Percentiles rank a stretch among this genome's conserved stretches.
Conservation (phyloP, 1,140 invertebrate genomes). For the Aplysia californica region DNA sequence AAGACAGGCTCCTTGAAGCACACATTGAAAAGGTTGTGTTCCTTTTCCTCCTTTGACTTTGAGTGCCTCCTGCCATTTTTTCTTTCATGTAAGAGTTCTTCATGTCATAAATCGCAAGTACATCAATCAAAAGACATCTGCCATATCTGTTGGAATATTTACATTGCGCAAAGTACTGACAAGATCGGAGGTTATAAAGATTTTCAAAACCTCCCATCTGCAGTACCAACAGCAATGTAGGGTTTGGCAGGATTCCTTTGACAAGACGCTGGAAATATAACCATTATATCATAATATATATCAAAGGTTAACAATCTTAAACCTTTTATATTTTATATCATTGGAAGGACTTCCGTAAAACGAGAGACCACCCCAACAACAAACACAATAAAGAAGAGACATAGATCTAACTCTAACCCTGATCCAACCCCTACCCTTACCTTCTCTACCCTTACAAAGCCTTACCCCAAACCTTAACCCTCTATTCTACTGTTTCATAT, state of each 20-base stretch:
- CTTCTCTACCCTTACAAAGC: not conserved
- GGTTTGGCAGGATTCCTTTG: not conserved
- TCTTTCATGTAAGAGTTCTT: too few relatives aligned
- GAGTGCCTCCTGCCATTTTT: too few relatives aligned
- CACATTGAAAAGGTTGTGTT: too few relatives aligned
- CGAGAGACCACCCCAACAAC: not conserved
- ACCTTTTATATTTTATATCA: not conserved
- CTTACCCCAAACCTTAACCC: not conserved
- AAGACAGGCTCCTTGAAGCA: too few relatives aligned
- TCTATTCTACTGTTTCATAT: too few relatives aligned
- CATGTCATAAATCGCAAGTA: not conserved
- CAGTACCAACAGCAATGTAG: conserved; percentile 24
- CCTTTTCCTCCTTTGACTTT: too few relatives aligned
- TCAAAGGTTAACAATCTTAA: not conserved
- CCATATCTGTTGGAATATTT: not conserved
- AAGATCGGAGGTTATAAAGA: conserved; percentile 8
- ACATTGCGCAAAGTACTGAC: conserved; percentile 20
- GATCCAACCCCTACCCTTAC: too few relatives aligned
- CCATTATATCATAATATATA: not conserved
- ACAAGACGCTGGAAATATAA: not conserved
- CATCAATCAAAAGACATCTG: not conserved
- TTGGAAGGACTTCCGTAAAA: not conserved
- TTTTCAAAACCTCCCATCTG: conserved; percentile 16
- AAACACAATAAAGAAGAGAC: too few relatives aligned
- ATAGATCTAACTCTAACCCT: too few relatives aligned